Base-by-base conservation (phyloP, 2,888 invertebrate species). In the Trachelus iudaicus region DNA sequence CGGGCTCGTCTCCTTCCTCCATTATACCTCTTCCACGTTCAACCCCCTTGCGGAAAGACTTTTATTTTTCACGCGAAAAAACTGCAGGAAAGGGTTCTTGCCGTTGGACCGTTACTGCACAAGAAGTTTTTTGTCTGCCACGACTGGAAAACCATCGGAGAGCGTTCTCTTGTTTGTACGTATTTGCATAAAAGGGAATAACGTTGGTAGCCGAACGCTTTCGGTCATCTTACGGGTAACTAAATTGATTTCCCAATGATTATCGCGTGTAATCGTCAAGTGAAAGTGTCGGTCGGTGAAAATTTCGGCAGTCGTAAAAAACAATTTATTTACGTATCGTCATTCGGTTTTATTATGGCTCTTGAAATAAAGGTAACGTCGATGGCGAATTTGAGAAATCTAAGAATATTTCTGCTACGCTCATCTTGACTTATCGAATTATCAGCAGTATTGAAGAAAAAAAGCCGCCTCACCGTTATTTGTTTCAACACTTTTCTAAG, bases 21-120 rank as follows among this genome's bases (percentile, higher is more conserved):
- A 69, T 34, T 34, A 73, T 34, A 78, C 78, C 83, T 78, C 79
- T 73, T 71, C 75, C 73, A 30, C 71, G 71, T 33, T 73, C 71
- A 69, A 35, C 76, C 73, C 79, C 69, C 76, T 75, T 31, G 73
- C 74, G 82, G 79, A 35, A 34, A 34, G 77, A 79, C 85, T 87
- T 87, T 87, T 88, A 88, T 86, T 88, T 71, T 86, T 85, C 82
- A 85, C 2, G 74, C 83, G 84, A 87, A 88, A 89, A 88, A 87
- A 82, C 83, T 82, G 81, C 83, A 78, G 83, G 83, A 84, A 82
- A 83, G 86, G 85, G 71, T 71, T 87, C 88, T 88, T 87, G 86
- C 85, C 83, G 83, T 81, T 84, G 85, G 84, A 85, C 85, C 87
- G 87, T 85, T 87, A 85, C 86, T 85, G 85, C 83, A 83, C 84